A percentile compares a stretch with the other conserved stretches of the same genome.
These are phyloP conservation scores for Gallirallus australis DNA, from an alignment of 2,797 vertebrate species.

Conservation along the genomic window DNA sequence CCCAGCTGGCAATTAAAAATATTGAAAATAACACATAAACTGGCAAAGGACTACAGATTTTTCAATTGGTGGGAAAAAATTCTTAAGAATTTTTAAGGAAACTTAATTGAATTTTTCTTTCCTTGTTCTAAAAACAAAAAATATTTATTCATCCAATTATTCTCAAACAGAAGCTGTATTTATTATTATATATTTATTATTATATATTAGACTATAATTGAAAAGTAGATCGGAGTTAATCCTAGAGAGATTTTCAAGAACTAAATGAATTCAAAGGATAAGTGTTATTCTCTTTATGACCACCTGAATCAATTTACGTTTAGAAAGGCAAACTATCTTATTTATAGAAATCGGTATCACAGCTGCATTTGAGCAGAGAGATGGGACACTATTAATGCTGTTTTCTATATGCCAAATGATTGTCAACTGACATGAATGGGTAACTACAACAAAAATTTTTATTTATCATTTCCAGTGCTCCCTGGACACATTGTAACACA, in stretches of 20 bases:
- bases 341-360: neutral
- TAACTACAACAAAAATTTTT: neutral
- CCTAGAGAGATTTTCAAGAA: neutral
- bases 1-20: neutral
- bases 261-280: neutral
- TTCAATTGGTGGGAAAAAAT: accelerated
- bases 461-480: neutral
- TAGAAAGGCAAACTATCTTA: neutral
- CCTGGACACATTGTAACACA: neutral
- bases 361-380: neutral
- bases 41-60: neutral
- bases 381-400: neutral
- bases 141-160: neutral
- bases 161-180: neutral
- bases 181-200: neutral
- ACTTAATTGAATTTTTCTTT: neutral
- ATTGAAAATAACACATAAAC: neutral
- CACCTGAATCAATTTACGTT: neutral
- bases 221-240: neutral
- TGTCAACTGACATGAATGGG: neutral
- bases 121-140: neutral
- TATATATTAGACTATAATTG: neutral
- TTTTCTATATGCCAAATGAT: neutral
- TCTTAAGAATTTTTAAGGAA: neutral
- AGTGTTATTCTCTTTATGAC: neutral